Evolutionary conservation across 2,113 vertebrate species (phyloP), one percentile per base, ranked within the genome.

Genomic region (Recurvirostra avosetta): DNA sequence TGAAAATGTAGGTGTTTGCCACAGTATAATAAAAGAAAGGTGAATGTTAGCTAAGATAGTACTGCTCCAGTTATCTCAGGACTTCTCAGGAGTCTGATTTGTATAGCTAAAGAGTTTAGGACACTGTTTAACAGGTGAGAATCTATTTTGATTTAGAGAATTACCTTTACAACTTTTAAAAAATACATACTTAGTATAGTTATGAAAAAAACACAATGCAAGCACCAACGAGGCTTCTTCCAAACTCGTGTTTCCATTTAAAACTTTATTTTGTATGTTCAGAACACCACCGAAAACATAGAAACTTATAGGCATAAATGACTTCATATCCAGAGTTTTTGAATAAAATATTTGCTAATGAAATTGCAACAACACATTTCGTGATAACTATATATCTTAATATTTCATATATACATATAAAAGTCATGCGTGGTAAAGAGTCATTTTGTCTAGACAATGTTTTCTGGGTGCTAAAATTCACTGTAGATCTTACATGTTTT

Each of bases 261-360:
- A 96, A 97, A 91, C 61, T 98, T 98, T 98, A 98, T 98, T 98
- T 97, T 70, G 1, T 79, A 79, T 91, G 62, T 80, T 96, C 93
- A 97, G 92, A 98, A 96, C 96, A 97, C 92, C 88, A 97, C 71
- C 53, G 52, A 87, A 96, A 97, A 96, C 97, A 98, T 96, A 96
- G 94, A 97, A 98, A 98, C 94, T 79, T 95, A 47, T 96, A 97
- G 82, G 97, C 95, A 98, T 95, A 96, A 90, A 95, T 90, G 22
- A 96, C 70, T 96, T 97, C 76, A 72, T 96, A 96, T 93, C 55
- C n/a, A 73, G 62, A 95, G 53, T 90, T 96, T 92, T 71, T 83
- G 84, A 98, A 91, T 94, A 97, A 98, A 98, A 90, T 89, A 97
- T 78, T 86, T 95, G 45, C 83, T 95, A 95, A 95, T 83, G 91